Base-by-base conservation (phyloP, 2,888 invertebrate species). In the Apeira syringaria region DNA sequence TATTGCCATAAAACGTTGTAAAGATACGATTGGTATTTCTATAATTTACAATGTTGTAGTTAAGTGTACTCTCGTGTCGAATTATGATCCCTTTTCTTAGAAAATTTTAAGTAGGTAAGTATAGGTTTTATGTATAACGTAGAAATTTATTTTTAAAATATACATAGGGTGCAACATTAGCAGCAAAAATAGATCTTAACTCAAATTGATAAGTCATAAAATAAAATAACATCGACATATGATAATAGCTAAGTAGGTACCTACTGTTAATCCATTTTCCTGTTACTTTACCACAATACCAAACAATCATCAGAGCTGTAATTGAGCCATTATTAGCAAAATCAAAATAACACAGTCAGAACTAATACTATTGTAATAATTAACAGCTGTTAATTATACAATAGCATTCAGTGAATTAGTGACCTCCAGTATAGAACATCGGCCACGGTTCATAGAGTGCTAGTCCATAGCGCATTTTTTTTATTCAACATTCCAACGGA, bases 401-500 rank as follows among this genome's bases (percentile, higher is more conserved):
- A 68, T 74, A 59, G 59, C 72, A 76, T 80, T 79, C 68, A 74
- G 50, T 66, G 62, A 74, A 71, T 65, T 74, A 74, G 78, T 74
- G 73, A 77, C 70, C 69, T 57, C 66, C 57, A 59, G 59, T 60
- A 61, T 65, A 61, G 62, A 72, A 67, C 66, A 67, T 68, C 66
- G 64, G 39, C 35, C 63, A 68, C 65, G 63, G 64, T 69, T 74
- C 74, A 76, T 75, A 79, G 74, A 79, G 63, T 65, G 64, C 53
- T 67, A 60, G 83, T 86, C 83, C 83, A 85, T 82, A 80, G 69
- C 74, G 70, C 68, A 79, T 81, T 86, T 86, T 88, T 88, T 85
- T n/a, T n/a, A n/a, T n/a, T 80, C 73, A 78, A 73, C 84, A 86
- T 85, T 83, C 84, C 77, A 50, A 53, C 58, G 69, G 87, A 74